These are phyloP conservation scores for Hypothenemus hampei DNA, from an alignment of 1,140 invertebrate species.

Conservation along the genomic window DNA sequence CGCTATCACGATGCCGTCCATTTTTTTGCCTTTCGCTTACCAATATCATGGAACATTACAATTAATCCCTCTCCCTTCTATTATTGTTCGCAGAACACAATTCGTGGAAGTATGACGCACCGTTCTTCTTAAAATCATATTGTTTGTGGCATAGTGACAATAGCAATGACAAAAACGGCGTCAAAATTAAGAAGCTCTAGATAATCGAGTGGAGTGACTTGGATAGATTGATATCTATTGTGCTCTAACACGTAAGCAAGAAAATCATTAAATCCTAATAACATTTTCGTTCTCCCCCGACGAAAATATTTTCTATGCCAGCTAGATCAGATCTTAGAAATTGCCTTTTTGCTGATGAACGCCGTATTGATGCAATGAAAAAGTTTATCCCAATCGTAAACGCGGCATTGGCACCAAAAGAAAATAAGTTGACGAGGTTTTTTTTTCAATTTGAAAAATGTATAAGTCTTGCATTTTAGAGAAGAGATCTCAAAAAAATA, in stretches of 20 bases:
- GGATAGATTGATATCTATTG: constrained; percentile 27
- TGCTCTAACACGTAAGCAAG: constrained; percentile 16
- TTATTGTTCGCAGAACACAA: no score
- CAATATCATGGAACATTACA: no score
- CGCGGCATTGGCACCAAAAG: constrained; percentile 1
- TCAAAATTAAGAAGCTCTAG: constrained; percentile 4
- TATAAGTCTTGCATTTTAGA: no score
- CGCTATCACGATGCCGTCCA: constrained; percentile 16
- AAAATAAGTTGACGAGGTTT: constrained; percentile 10
- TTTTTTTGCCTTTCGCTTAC: constrained; percentile 6
- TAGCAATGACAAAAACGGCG: no score
- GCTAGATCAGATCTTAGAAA: constrained; percentile 23
- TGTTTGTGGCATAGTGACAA: no score
- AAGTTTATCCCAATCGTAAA: constrained; percentile 11
- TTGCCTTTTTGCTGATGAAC: constrained; percentile 27
- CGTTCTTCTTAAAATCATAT: no score
- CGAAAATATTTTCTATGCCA: constrained; percentile 20
- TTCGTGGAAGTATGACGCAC: no score
- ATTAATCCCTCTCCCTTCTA: no score
- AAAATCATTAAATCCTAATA: constrained; percentile 31
- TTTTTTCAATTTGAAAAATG: constrained; percentile 14
- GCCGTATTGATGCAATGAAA: constrained; percentile 28
- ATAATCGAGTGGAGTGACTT: constrained; percentile 7
- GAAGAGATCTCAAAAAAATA: no score
- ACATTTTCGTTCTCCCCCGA: constrained; percentile 22